Conservation (phyloP, 2,113 vertebrate species). For the Tenrec ecaudatus region DNA sequence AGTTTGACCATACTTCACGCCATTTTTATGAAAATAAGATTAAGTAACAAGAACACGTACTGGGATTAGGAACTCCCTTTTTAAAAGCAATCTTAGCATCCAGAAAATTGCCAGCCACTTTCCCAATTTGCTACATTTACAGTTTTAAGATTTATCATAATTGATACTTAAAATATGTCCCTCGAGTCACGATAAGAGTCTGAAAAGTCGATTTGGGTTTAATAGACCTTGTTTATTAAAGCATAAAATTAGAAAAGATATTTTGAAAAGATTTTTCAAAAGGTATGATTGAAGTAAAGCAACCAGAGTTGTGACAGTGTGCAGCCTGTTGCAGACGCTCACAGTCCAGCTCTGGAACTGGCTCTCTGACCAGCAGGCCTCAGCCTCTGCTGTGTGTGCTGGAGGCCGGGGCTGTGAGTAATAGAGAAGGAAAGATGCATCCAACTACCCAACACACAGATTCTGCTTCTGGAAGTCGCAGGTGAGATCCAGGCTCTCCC, state of each 20-base stretch:
- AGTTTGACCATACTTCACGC: not conserved
- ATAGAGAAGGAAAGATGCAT: not conserved
- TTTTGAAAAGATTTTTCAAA: conserved; percentile 73
- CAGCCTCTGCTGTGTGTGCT: not conserved
- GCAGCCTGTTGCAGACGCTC: conserved; percentile 45
- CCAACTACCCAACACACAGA: not conserved
- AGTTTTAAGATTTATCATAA: conserved; percentile 68
- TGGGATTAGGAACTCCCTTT: conserved; percentile 27
- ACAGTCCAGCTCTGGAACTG: conserved; percentile 10
- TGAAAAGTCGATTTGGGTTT: conserved; percentile 77
- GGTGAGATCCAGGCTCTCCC: not conserved
- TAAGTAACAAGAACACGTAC: conserved; percentile 32
- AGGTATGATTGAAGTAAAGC: conserved; percentile 70
- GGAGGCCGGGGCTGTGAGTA: not conserved
- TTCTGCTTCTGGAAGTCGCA: not conserved
- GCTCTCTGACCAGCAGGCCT: conserved; percentile 3
- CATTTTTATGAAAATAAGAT: conserved; percentile 48
- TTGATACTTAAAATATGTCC: conserved; percentile 74
- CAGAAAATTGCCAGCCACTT: conserved; percentile 51
- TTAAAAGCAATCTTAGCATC: conserved; percentile 49
- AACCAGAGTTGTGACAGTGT: conserved; percentile 41
- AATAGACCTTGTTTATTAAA: conserved; percentile 79
- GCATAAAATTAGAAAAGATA: conserved; percentile 80
- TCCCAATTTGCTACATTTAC: conserved; percentile 58
- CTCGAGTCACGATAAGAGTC: conserved; percentile 59